A percentile compares a stretch with the other conserved stretches of the same genome.
Evolutionary conservation across 1,140 invertebrate species (phyloP).

Genomic region (Stratiolaelaps scimitus): DNA sequence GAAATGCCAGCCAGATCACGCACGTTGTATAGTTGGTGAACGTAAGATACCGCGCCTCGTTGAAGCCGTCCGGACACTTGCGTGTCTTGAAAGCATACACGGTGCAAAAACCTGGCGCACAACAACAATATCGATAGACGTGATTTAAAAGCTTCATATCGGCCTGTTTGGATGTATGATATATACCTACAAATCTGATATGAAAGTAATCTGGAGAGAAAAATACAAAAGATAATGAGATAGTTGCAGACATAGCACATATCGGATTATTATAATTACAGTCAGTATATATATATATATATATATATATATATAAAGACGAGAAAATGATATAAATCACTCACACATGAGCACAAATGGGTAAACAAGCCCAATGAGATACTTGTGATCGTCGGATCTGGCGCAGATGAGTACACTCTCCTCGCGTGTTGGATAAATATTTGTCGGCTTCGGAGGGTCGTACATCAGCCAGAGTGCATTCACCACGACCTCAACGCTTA

Average conservation of each 20-base stretch:
- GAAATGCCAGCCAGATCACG: slow-evolving; percentile 61
- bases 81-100: slow-evolving; percentile 60
- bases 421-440: slow-evolving; percentile 42
- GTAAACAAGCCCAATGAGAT: slow-evolving; percentile 47
- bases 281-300: too few species aligned
- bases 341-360: slow-evolving; percentile 46
- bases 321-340: neutral
- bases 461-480: slow-evolving; percentile 46
- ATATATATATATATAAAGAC: too few species aligned
- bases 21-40: slow-evolving; percentile 65
- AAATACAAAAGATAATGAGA: too few species aligned
- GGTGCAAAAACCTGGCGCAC: slow-evolving; percentile 49
- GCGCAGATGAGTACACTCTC: slow-evolving; percentile 41
- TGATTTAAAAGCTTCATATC: too few species aligned
- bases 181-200: too few species aligned
- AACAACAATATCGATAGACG: neutral
- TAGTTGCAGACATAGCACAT: too few species aligned
- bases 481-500: slow-evolving; percentile 46
- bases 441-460: slow-evolving; percentile 42
- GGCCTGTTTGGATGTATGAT: too few species aligned
- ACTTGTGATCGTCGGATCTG: slow-evolving; percentile 46
- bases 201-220: too few species aligned
- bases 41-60: slow-evolving; percentile 57
- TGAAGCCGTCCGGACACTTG: slow-evolving; percentile 63
- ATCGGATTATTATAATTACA: too few species aligned